A percentile compares a stretch with the other conserved stretches of the same genome.
Conservation (phyloP, 2,888 invertebrate genomes). For the Metopia argyrocephala region DNA sequence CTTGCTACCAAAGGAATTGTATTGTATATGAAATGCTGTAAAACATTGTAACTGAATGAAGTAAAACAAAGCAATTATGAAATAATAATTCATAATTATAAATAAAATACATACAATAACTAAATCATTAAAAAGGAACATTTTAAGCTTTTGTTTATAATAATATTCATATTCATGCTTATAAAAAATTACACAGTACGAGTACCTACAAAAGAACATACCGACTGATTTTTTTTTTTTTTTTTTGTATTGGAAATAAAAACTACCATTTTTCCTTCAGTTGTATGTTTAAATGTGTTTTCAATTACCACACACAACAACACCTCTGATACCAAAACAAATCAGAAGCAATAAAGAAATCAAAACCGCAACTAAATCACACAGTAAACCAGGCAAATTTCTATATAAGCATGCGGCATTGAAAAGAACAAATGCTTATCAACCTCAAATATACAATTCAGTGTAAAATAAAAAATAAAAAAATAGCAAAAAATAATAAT, state of each 20-base stretch:
- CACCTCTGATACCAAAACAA: slow-evolving; percentile 28
- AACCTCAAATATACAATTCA: not conserved
- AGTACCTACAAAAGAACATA: too few relatives aligned
- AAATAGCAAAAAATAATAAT: not conserved
- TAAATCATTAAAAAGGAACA: too few relatives aligned
- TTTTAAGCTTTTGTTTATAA: not conserved
- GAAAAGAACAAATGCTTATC: not conserved
- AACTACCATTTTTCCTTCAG: not conserved
- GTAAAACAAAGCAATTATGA: slow-evolving; percentile 14
- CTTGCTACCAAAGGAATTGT: not conserved
- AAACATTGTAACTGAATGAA: not conserved
- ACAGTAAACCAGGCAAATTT: not conserved
- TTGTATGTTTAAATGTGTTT: slow-evolving; percentile 53
- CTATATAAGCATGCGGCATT: not conserved
- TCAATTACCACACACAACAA: slow-evolving; percentile 51
- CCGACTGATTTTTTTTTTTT: not conserved
- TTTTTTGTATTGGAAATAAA: not conserved
- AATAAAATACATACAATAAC: not conserved
- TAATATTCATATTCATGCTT: not conserved
- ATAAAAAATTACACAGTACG: slow-evolving; percentile 35
- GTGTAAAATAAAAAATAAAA: not conserved
- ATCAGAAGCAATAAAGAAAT: slow-evolving; percentile 9
- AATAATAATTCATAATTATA: slow-evolving; percentile 18
- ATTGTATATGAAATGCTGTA: too few relatives aligned
- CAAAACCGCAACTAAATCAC: slow-evolving; percentile 25